phyloP scores from a whole-genome alignment of 2,888 invertebrate species.

The Monochamus alternatus region DNA sequence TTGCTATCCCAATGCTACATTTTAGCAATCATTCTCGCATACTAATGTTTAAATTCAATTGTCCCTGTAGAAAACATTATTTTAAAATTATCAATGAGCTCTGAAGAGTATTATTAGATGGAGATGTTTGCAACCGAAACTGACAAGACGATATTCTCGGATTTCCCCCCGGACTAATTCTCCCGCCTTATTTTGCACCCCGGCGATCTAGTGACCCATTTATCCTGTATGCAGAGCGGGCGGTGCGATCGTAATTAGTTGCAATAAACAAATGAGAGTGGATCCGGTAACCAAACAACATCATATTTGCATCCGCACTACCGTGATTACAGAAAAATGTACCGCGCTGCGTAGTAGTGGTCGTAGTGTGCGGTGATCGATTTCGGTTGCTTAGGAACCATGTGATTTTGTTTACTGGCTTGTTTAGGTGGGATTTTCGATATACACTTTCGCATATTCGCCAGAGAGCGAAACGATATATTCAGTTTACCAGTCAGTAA shows the following conservation, averaged over 20 bases:
- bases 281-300: slow-evolving; percentile 3
- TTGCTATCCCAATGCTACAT: no score
- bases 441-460: not conserved
- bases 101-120: no score
- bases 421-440: not conserved
- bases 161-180: no score
- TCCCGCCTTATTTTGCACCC: not conserved
- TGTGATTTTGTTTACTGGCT: slow-evolving; percentile 19
- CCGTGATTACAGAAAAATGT: not conserved
- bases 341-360: not conserved
- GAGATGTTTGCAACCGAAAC: no score
- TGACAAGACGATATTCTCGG: no score
- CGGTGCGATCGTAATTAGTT: not conserved
- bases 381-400: slow-evolving; percentile 20
- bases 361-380: slow-evolving; percentile 5
- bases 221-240: slow-evolving; percentile 2
- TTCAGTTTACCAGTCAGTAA: no score
- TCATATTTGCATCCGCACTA: not conserved
- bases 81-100: no score
- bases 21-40: no score
- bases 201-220: not conserved
- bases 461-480: not conserved
- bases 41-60: no score
- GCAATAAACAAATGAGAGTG: not conserved
- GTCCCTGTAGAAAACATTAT: no score